Evolutionary conservation across 35 echinoderm and acorn worm genomes (phyloP).

Genomic region (Ophiothrix spiculata): DNA sequence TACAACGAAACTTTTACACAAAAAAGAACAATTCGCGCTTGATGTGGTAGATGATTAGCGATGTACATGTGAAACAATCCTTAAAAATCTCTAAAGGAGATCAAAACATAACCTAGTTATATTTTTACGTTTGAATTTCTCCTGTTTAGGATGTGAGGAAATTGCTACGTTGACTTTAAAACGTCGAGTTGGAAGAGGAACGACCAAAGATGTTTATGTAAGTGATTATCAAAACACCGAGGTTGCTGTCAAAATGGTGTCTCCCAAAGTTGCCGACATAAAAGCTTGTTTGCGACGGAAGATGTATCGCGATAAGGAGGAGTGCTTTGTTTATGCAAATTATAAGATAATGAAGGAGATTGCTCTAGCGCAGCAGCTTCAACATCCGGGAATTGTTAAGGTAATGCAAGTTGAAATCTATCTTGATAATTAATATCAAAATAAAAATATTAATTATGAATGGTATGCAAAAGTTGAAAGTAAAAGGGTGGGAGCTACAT

Average conservation of each 20-base stretch:
- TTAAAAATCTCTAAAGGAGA: no score
- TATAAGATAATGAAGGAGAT: conserved; percentile 97
- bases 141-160: not conserved
- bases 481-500: no score
- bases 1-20: no score
- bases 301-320: conserved; percentile 13
- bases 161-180: not conserved
- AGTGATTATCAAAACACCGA: conserved; percentile 36
- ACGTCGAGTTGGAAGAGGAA: conserved; percentile 53
- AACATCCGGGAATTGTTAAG: conserved; percentile 77
- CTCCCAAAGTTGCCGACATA: conserved; percentile 68
- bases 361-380: conserved; percentile 49
- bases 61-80: no score
- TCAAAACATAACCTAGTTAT: no score
- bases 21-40: no score
- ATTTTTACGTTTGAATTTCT: no score
- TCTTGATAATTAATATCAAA: not conserved
- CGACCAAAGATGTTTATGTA: conserved; percentile 73
- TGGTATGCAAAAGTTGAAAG: no score
- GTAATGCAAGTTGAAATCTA: conserved; percentile 33
- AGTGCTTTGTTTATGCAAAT: conserved; percentile 81
- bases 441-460: no score
- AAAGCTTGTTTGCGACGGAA: conserved; percentile 52
- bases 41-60: no score
- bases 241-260: conserved; percentile 88